Conservation (phyloP, 2,888 invertebrate species). For the Urechis unicinctus region DNA sequence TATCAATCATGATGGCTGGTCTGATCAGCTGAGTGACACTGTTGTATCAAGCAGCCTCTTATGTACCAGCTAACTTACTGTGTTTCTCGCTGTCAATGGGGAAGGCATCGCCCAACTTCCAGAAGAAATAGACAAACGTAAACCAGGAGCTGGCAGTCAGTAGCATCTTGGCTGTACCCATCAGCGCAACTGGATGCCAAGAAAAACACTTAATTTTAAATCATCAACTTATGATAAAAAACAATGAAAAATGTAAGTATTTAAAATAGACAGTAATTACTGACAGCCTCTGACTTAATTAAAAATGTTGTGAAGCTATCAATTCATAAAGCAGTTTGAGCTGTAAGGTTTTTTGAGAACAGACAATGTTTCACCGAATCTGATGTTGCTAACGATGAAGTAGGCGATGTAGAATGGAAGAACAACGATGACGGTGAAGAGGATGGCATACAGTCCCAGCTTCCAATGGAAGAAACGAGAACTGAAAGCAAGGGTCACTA, state of each 20-base stretch:
- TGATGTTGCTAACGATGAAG: slow-evolving; percentile 82
- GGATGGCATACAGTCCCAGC: slow-evolving; percentile 77
- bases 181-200: slow-evolving; percentile 19
- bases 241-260: not conserved
- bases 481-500: slow-evolving; percentile 56
- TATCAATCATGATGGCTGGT: too few species aligned
- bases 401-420: slow-evolving; percentile 96
- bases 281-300: too few species aligned
- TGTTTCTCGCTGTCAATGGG: slow-evolving; percentile 94
- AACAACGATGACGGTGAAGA: slow-evolving; percentile 90
- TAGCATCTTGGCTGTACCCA: slow-evolving; percentile 55
- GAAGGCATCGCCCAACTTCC: slow-evolving; percentile 99
- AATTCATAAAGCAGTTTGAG: too few species aligned
- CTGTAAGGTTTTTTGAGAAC: too few species aligned
- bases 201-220: not conserved
- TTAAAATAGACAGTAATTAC: not conserved
- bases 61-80: slow-evolving; percentile 57
- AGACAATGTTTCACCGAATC: slow-evolving; percentile 53
- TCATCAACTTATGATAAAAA: not conserved
- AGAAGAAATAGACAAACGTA: slow-evolving; percentile 88
- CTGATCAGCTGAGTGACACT: too few species aligned
- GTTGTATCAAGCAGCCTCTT: not conserved
- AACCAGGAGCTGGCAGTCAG: slow-evolving; percentile 81
- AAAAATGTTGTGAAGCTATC: too few species aligned
- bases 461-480: slow-evolving; percentile 94